These are phyloP conservation scores for Numida meleagris DNA, from an alignment of 2,113 vertebrate genomes.

Conservation along the genomic window DNA sequence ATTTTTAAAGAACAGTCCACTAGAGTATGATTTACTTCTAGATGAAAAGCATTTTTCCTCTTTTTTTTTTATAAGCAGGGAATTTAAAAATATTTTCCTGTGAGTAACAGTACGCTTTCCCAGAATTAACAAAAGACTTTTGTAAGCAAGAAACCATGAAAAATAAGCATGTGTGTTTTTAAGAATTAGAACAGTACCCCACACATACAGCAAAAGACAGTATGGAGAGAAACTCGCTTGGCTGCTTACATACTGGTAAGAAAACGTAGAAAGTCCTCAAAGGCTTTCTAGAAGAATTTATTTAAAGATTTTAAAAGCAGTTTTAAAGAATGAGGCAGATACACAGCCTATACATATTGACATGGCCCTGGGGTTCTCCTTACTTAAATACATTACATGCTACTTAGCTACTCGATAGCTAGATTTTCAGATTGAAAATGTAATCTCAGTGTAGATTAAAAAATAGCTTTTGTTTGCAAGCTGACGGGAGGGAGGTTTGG, in stretches of 20 bases:
- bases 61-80: background rate
- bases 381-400: background rate
- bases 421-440: background rate
- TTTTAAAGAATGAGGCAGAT: background rate
- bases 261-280: background rate
- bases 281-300: background rate
- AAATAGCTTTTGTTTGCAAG: background rate
- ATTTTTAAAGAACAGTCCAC: background rate
- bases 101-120: conserved; percentile 10
- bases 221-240: background rate
- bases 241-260: background rate
- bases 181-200: background rate
- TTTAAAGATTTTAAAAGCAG: background rate
- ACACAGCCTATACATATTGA: background rate
- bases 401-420: background rate
- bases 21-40: background rate
- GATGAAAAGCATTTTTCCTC: background rate
- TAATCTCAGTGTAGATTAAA: background rate
- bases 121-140: conserved; percentile 13
- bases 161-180: background rate
- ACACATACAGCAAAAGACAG: background rate
- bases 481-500: background rate
- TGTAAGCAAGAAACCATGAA: background rate
- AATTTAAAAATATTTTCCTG: conserved; percentile 17
- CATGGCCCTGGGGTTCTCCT: background rate